Base-by-base conservation (phyloP, 2,888 invertebrate species). In the Drosophila mayaguana region DNA sequence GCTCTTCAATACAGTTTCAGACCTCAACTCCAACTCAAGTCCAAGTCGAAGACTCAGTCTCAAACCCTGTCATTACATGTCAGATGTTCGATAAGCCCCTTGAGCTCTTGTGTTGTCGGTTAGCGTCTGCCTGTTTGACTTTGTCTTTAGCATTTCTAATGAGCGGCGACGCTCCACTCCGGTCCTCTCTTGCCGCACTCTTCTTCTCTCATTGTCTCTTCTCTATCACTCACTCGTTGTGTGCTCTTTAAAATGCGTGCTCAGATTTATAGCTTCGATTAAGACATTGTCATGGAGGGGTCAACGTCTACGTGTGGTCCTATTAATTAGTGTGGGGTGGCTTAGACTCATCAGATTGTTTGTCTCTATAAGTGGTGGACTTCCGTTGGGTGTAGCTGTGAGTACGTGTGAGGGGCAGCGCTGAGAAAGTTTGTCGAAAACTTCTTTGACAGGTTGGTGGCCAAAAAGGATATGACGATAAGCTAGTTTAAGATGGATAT, bases 121-220 rank as follows among this genome's bases (percentile, higher is more conserved):
- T 65, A 70, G 67, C 78, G 81, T 80, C 79, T 80, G 79, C 63
- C 75, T 80, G 80, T 81, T 81, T 81, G 75, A 79, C 76, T 81
- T 80, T 81, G 76, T 75, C 82, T 81, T 81, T 73, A 79, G 82
- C 80, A 80, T 81, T 80, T 75, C 82, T 80, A 79, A 81, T 79
- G 82, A 80, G 80, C 48, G 34, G 32, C 48, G 28, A 42, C 20
- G 11, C 53, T 48, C 12, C 42, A 9, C 32, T 36, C 22, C 22
- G 14, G 45, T 22, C 34, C 45, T 16, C 32, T 6, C 57, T 32
- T 1, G 1, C 9, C 11, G 11, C 8, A 5, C 36, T 11, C 7
- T 8, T 22, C 3, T 38, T n/a, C 46, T 1, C 12, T 1, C n/a
- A 9, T 32, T 8, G 11, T 11, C 53, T 16, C 20, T 16, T 11